These are phyloP conservation scores for Polyergus mexicanus DNA, from an alignment of 1,140 invertebrate genomes.

Conservation along the genomic window DNA sequence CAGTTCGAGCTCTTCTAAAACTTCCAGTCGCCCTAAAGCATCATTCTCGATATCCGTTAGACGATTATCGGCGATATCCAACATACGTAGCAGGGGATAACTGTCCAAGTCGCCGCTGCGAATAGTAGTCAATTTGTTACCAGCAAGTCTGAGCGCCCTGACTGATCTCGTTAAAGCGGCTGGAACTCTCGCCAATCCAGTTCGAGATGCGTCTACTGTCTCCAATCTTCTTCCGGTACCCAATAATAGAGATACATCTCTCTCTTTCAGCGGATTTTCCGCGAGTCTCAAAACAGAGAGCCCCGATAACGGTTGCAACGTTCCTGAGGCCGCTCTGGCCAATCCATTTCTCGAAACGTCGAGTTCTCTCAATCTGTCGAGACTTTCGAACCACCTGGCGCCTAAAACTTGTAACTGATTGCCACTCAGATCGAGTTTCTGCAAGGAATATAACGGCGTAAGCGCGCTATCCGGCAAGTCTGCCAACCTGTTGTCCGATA, in stretches of 20 bases:
- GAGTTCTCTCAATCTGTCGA: slow-evolving; percentile 91
- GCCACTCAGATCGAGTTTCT: slow-evolving; percentile 90
- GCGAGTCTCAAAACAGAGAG: slow-evolving; percentile 92
- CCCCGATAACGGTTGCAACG: slow-evolving; percentile 91
- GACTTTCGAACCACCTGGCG: slow-evolving; percentile 88
- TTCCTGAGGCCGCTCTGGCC: slow-evolving; percentile 89
- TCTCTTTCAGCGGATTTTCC: slow-evolving; percentile 90
- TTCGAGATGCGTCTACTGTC: slow-evolving; percentile 93
- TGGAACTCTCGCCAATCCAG: slow-evolving; percentile 92
- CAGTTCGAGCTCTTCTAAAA: slow-evolving; percentile 92
- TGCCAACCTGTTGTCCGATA: slow-evolving; percentile 89
- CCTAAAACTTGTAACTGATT: slow-evolving; percentile 89
- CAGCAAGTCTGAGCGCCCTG: slow-evolving; percentile 91
- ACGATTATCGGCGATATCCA: slow-evolving; percentile 94
- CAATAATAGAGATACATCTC: slow-evolving; percentile 88
- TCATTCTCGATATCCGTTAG: slow-evolving; percentile 94
- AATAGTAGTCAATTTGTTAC: slow-evolving; percentile 92
- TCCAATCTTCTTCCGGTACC: slow-evolving; percentile 91
- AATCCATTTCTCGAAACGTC: slow-evolving; percentile 94
- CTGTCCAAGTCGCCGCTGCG: slow-evolving; percentile 95
- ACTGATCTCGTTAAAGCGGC: slow-evolving; percentile 94
- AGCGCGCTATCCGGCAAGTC: slow-evolving; percentile 88
- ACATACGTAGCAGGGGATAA: slow-evolving; percentile 93
- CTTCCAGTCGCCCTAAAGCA: slow-evolving; percentile 93
- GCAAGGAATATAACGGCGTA: slow-evolving; percentile 88